These are phyloP conservation scores for Lacanobia oleracea DNA, from an alignment of 2,888 invertebrate genomes.

Conservation along the genomic window DNA sequence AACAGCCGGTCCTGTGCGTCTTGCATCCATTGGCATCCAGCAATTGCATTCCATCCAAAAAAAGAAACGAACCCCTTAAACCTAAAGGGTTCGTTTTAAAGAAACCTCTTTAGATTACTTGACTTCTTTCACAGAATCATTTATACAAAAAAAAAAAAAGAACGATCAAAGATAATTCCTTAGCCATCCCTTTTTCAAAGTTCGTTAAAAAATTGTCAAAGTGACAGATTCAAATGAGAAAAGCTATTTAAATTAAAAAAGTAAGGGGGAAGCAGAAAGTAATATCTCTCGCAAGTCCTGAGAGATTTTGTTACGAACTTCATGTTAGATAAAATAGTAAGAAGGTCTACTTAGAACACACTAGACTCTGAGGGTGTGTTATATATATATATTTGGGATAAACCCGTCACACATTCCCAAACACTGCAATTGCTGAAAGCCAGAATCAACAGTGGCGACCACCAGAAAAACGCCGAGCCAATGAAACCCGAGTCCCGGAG, in stretches of 20 bases:
- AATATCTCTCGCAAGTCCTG: conserved; percentile 37
- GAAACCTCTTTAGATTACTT: background rate
- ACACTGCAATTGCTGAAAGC: too few species aligned
- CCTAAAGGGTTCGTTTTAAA: too few species aligned
- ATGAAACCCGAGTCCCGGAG: too few species aligned
- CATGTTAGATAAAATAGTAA: conserved; percentile 4
- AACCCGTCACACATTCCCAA: too few species aligned
- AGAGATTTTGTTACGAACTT: conserved; percentile 37
- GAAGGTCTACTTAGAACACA: conserved; percentile 10
- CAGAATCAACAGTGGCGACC: too few species aligned
- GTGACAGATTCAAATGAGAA: conserved; percentile 56
- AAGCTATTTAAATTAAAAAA: conserved; percentile 48
- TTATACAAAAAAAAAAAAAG: conserved; percentile 8
- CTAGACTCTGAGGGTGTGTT: background rate
- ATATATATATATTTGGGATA: too few species aligned
- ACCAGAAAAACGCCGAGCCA: too few species aligned
- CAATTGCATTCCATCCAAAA: too few species aligned
- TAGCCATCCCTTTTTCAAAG: conserved; percentile 26
- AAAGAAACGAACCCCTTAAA: background rate
- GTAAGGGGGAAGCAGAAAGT: conserved; percentile 40
- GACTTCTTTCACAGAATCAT: background rate
- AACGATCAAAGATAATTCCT: conserved; percentile 37
- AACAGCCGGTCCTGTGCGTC: too few species aligned
- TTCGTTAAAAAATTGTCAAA: conserved; percentile 38
- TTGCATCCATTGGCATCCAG: too few species aligned